Percentiles rank a stretch among this genome's conserved stretches.
These are phyloP conservation scores for Acrobasis consociella DNA, from an alignment of 2,888 invertebrate genomes.

Conservation along the genomic window DNA sequence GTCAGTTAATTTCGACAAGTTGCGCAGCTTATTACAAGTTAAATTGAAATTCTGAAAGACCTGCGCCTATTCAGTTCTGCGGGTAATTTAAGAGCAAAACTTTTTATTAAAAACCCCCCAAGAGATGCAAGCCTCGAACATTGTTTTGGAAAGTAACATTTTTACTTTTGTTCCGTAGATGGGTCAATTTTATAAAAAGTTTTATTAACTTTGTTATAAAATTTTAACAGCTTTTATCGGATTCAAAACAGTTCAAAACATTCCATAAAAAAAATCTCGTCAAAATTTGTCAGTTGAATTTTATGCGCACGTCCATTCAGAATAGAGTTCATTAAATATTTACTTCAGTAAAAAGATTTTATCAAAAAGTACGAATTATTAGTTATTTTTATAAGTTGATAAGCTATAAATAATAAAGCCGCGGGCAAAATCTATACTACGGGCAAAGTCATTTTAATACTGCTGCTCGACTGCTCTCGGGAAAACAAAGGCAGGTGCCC, in stretches of 20 bases:
- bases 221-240: no score
- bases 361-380: no score
- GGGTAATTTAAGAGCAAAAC: conserved; percentile 44
- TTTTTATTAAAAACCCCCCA: conserved; percentile 30
- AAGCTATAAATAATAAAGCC: neutral
- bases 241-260: no score
- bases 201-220: neutral
- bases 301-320: no score
- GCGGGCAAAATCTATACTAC: neutral
- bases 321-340: no score
- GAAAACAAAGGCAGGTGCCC: conserved; percentile 30
- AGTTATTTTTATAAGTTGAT: no score
- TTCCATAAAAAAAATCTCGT: no score
- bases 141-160: neutral
- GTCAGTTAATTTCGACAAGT: conserved; percentile 61
- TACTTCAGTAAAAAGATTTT: no score
- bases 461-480: conserved; percentile 23
- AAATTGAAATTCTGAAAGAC: conserved; percentile 69
- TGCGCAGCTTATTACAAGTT: conserved; percentile 69
- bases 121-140: conserved; percentile 13
- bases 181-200: neutral
- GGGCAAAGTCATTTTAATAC: neutral
- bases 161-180: neutral
- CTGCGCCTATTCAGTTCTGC: conserved; percentile 44
- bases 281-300: no score